Evolutionary conservation across 2,113 vertebrate species (phyloP).

Genomic region (Mesitornis unicolor): DNA sequence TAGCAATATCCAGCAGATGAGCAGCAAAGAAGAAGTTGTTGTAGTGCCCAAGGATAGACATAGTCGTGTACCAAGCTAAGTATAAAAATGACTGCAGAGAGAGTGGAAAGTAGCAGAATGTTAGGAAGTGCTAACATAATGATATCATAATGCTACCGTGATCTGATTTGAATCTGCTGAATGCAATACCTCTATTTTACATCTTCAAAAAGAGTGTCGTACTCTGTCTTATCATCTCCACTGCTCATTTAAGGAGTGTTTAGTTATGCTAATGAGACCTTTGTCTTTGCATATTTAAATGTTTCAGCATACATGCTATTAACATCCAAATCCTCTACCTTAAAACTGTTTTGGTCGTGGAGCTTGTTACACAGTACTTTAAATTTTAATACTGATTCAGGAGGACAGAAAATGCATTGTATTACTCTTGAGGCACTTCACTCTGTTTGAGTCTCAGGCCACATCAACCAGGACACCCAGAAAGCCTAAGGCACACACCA

Average conservation of each 20-base stretch:
- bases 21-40: slow-evolving; percentile 99
- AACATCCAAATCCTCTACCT: not conserved
- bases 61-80: slow-evolving; percentile 96
- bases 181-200: not conserved
- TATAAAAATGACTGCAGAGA: slow-evolving; percentile 90
- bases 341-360: not conserved
- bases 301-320: not conserved
- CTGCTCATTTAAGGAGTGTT: not conserved
- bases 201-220: not conserved
- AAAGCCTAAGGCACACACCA: not conserved
- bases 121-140: not conserved
- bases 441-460: not conserved
- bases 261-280: not conserved
- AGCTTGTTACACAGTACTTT: not conserved
- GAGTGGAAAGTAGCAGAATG: not conserved
- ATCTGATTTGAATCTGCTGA: not conserved
- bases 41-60: slow-evolving; percentile 98
- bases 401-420: not conserved
- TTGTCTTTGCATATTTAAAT: not conserved
- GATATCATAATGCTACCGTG: not conserved
- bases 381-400: not conserved
- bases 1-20: slow-evolving; percentile 95
- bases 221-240: not conserved
- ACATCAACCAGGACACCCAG: not conserved
- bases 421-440: not conserved